phyloP scores from a whole-genome alignment of 2,797 vertebrate genomes.

The Psittacula echo region DNA sequence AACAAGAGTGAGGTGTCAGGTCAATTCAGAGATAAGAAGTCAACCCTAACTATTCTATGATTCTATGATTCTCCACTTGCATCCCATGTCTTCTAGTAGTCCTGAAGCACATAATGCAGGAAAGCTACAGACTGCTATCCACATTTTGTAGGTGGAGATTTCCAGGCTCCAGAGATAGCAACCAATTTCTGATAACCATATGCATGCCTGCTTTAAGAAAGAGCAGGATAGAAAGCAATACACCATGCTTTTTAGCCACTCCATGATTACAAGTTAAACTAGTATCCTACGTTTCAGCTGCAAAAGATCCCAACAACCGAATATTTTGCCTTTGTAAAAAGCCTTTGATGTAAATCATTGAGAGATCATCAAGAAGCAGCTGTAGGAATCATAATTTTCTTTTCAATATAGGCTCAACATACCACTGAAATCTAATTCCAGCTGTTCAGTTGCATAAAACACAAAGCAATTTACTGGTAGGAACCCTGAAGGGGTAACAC shows the following conservation, averaged over 20 bases:
- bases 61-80: neutral
- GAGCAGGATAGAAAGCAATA: neutral
- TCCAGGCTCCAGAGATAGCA: neutral
- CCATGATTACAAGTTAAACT: neutral
- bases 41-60: neutral
- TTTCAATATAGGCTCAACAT: neutral
- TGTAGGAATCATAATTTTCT: neutral
- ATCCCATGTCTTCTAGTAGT: neutral
- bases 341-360: neutral
- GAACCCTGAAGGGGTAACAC: neutral
- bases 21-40: neutral
- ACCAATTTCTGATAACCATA: neutral
- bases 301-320: rapidly evolving
- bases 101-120: neutral
- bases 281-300: neutral
- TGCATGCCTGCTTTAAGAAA: neutral
- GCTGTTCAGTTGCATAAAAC: neutral
- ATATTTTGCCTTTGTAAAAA: neutral
- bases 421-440: neutral
- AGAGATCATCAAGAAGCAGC: neutral
- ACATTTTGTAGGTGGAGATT: neutral
- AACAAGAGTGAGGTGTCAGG: neutral
- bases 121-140: neutral
- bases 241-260: neutral
- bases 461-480: neutral